Evolutionary conservation across 2,888 invertebrate species (phyloP).

Genomic region (Fragum sueziense): DNA sequence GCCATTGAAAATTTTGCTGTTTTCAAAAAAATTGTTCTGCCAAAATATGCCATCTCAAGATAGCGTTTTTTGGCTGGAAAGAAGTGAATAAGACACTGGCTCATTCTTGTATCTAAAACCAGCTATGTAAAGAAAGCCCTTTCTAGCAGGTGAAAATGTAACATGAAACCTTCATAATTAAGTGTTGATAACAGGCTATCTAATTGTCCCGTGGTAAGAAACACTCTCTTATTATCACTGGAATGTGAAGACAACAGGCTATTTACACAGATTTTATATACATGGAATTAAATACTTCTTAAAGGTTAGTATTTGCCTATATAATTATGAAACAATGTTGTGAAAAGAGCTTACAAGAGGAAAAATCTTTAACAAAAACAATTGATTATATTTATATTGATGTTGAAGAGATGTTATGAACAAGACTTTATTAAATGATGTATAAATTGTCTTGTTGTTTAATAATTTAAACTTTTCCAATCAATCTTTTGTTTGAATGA

Average conservation of each 20-base stretch:
- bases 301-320: slow-evolving; percentile 1
- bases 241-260: neutral
- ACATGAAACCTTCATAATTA: neutral
- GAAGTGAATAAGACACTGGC: neutral
- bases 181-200: slow-evolving; percentile 9
- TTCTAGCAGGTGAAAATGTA: neutral
- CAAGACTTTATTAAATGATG: too few species aligned
- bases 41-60: slow-evolving; percentile 1
- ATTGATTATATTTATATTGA: too few species aligned
- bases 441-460: too few species aligned
- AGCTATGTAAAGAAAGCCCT: neutral
- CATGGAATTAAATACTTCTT: too few species aligned
- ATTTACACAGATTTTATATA: too few species aligned
- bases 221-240: neutral
- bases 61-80: neutral
- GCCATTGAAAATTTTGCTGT: neutral
- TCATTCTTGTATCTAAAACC: neutral
- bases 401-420: too few species aligned
- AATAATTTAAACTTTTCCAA: too few species aligned
- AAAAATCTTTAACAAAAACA: too few species aligned
- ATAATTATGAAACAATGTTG: too few species aligned
- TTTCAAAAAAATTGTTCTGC: neutral
- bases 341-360: too few species aligned
- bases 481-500: too few species aligned
- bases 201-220: neutral